Evolutionary conservation across 2,888 invertebrate species (phyloP).

Genomic region (Galeruca laticollis): DNA sequence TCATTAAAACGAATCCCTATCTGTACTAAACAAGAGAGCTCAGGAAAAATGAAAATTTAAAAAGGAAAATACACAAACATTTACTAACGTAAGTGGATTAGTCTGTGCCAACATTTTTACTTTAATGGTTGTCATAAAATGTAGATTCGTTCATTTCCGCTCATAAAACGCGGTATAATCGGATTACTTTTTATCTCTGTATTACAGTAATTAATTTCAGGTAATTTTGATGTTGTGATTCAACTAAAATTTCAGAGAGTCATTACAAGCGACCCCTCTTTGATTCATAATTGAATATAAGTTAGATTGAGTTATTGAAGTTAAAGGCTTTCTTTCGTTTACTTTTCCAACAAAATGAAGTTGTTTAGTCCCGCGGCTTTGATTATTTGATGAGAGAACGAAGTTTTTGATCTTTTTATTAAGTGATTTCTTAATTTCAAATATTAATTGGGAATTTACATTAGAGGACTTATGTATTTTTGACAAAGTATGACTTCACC

Average conservation of each 20-base stretch:
- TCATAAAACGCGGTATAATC: slow-evolving; percentile 40
- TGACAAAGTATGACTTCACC: too few relatives aligned
- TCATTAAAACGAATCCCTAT: slow-evolving; percentile 36
- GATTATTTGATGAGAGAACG: too few relatives aligned
- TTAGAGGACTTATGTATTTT: too few relatives aligned
- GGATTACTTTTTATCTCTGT: slow-evolving; percentile 45
- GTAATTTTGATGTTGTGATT: slow-evolving; percentile 45
- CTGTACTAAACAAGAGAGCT: slow-evolving; percentile 9
- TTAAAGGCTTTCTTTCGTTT: neutral
- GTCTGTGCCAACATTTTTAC: slow-evolving; percentile 33
- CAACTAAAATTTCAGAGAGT: slow-evolving; percentile 35
- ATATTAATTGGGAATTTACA: too few relatives aligned
- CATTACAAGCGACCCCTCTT: slow-evolving; percentile 21
- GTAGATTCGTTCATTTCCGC: slow-evolving; percentile 35
- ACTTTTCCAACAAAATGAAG: neutral
- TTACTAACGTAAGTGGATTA: slow-evolving; percentile 35
- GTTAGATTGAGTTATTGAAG: slow-evolving; percentile 22
- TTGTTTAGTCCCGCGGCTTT: neutral
- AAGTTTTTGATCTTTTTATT: too few relatives aligned
- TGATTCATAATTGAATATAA: slow-evolving; percentile 31
- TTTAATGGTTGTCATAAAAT: slow-evolving; percentile 36
- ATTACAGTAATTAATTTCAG: slow-evolving; percentile 44
- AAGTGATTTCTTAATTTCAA: too few relatives aligned
- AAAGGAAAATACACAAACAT: slow-evolving; percentile 37
- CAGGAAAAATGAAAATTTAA: slow-evolving; percentile 33